Evolutionary conservation across 2,113 vertebrate species (phyloP), one percentile per base, ranked within the genome.

Genomic region (Periophthalmus modestus): DNA sequence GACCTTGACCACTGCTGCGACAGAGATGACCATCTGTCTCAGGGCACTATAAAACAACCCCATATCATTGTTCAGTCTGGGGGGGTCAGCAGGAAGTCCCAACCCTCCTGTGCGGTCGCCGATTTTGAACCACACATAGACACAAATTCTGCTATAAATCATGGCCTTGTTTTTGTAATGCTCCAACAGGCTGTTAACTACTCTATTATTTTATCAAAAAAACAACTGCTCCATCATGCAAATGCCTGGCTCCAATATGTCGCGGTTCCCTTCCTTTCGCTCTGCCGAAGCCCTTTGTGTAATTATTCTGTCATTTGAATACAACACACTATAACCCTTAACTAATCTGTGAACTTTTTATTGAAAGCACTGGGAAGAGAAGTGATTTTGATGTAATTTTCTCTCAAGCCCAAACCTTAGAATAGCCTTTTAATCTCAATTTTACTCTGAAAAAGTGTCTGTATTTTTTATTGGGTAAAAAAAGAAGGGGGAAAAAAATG

Each of bases 1-100:
- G 92, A 93, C 93, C 92, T 93, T 94, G 91, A 91, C 87, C 82
- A 90, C 75, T 52, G 21, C 74, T 76, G 75, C 80, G 80, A 79
- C 75, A 79, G 28, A 90, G 77, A 75, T 77, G 80, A 91, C 93
- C 93, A 93, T 94, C 93, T 94, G 93, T 92, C 88, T 78, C 66
- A 73, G 87, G 79, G 80, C 85, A 87, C 16, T 76, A 86, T 81
- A 87, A 89, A 71, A 73, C 92, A 91, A 92, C 91, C 90, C 77
- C 46, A 81, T 78, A 91, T 91, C 87, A 92, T 91, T 92, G 91
- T 92, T 85, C 80, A 85, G 88, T 90, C 88, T 77, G 75, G 84
- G 36, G 43, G 89, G 91, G 88, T 91, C 87, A 89, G 62, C 23
- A 69, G 66, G 69, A 69, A 77, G 76, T 78, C 82, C 77, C 81